Conservation (phyloP, 2,888 invertebrate species). For the Oxytorus armatus region DNA sequence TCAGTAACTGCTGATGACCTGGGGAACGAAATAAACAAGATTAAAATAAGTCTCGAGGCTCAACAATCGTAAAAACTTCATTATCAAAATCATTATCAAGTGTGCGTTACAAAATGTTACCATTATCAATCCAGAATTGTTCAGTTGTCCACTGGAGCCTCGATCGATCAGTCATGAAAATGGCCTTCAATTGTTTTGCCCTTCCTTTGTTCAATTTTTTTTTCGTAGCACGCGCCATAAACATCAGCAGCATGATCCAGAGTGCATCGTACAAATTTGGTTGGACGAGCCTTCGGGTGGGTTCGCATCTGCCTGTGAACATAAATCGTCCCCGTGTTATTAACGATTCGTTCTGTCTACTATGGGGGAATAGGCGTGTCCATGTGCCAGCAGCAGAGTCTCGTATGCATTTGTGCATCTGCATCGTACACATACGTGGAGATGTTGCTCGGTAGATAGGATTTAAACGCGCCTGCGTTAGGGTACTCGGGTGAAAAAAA, state of each 20-base stretch:
- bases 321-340: slow-evolving; percentile 74
- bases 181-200: slow-evolving; percentile 12
- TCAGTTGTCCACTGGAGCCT: not conserved
- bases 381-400: slow-evolving; percentile 48
- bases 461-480: slow-evolving; percentile 55
- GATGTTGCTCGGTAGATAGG: slow-evolving; percentile 37
- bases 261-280: slow-evolving; percentile 12
- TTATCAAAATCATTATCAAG: not conserved
- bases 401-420: slow-evolving; percentile 48
- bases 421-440: slow-evolving; percentile 21
- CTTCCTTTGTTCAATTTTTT: not conserved
- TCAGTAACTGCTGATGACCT: slow-evolving; percentile 9
- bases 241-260: slow-evolving; percentile 38
- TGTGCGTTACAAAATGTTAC: slow-evolving; percentile 64
- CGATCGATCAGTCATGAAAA: slow-evolving; percentile 21
- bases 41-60: slow-evolving; percentile 43
- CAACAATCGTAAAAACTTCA: not conserved
- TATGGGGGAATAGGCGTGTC: slow-evolving; percentile 57
- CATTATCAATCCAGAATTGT: slow-evolving; percentile 30
- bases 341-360: slow-evolving; percentile 64
- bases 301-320: slow-evolving; percentile 71
- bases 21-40: slow-evolving; percentile 11
- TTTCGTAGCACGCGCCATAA: slow-evolving; percentile 41
- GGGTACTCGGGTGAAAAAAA: slow-evolving; percentile 46
- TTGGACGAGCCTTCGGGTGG: slow-evolving; percentile 31